These are phyloP conservation scores for Parochlus steinenii DNA, from an alignment of 2,888 invertebrate genomes.

Conservation along the genomic window DNA sequence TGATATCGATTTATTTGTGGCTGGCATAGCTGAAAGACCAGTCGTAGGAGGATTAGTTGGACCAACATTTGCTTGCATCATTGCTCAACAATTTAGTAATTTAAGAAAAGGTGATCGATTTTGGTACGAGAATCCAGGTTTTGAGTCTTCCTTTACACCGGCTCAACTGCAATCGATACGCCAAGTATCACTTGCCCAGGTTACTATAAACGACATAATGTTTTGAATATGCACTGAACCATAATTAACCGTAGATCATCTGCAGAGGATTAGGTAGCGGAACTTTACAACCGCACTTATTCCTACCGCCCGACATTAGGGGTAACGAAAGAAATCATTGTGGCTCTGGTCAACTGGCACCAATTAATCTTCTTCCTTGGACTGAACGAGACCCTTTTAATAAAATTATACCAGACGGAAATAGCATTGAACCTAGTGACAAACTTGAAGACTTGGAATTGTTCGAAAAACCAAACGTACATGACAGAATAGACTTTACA, in stretches of 20 bases:
- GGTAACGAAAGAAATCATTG: constrained; percentile 26
- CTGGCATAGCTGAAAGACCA: constrained; percentile 65
- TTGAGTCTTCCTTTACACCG: constrained; percentile 57
- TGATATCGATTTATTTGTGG: constrained; percentile 73
- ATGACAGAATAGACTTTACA: constrained; percentile 45
- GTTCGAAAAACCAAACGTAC: constrained; percentile 29
- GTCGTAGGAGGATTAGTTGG: constrained; percentile 67
- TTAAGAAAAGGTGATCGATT: constrained; percentile 62
- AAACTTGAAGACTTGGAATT: constrained; percentile 13
- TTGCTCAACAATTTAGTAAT: constrained; percentile 70
- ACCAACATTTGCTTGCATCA: constrained; percentile 75
- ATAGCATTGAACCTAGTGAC: constrained; percentile 18
- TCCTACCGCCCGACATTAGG: constrained; percentile 24
- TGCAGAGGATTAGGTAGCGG: constrained; percentile 28
- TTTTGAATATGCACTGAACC: constrained; percentile 44
- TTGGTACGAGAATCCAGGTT: constrained; percentile 68
- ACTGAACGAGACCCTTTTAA: constrained; percentile 26
- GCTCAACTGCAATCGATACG: constrained; percentile 59
- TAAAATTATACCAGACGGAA: constrained; percentile 9
- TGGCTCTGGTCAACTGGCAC: constrained; percentile 21
- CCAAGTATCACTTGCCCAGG: constrained; percentile 50
- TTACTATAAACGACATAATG: constrained; percentile 41
- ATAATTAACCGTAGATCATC: constrained; percentile 19
- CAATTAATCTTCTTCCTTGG: constrained; percentile 28
- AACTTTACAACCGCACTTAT: constrained; percentile 29